phyloP scores from a whole-genome alignment of 1,140 invertebrate species.

The Eciton burchellii region DNA sequence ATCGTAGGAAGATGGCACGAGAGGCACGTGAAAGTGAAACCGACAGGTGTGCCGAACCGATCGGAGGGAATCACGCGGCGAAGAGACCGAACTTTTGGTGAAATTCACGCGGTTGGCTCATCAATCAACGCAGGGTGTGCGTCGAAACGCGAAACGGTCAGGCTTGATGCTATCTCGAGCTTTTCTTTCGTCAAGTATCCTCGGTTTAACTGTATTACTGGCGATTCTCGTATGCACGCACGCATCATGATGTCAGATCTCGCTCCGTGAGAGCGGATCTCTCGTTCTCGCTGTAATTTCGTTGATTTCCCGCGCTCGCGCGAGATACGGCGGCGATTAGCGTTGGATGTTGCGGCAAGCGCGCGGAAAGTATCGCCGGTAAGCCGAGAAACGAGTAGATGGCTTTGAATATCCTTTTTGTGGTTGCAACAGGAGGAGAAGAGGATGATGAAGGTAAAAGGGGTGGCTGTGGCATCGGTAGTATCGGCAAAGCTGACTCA shows the following conservation, averaged over 20 bases:
- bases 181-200: background rate
- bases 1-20: conserved; percentile 28
- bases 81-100: background rate
- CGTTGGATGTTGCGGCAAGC: background rate
- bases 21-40: conserved; percentile 52
- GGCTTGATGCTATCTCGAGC: background rate
- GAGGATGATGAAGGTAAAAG: conserved; percentile 71
- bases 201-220: background rate
- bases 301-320: background rate
- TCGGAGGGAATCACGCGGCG: conserved; percentile 19
- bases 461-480: conserved; percentile 76
- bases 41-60: conserved; percentile 49
- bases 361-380: conserved; percentile 38
- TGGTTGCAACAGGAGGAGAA: conserved; percentile 58
- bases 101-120: conserved; percentile 13
- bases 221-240: background rate
- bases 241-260: conserved; percentile 1
- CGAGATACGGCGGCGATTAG: conserved; percentile 27
- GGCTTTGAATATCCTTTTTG: conserved; percentile 24
- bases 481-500: conserved; percentile 73
- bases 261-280: background rate
- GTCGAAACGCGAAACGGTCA: background rate
- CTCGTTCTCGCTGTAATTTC: conserved; percentile 3
- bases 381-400: conserved; percentile 52
- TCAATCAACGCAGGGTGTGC: conserved; percentile 20